Percentiles rank a stretch among this genome's conserved stretches.
These are phyloP conservation scores for Diceros bicornis DNA, from an alignment of 2,797 vertebrate species.

Conservation along the genomic window DNA sequence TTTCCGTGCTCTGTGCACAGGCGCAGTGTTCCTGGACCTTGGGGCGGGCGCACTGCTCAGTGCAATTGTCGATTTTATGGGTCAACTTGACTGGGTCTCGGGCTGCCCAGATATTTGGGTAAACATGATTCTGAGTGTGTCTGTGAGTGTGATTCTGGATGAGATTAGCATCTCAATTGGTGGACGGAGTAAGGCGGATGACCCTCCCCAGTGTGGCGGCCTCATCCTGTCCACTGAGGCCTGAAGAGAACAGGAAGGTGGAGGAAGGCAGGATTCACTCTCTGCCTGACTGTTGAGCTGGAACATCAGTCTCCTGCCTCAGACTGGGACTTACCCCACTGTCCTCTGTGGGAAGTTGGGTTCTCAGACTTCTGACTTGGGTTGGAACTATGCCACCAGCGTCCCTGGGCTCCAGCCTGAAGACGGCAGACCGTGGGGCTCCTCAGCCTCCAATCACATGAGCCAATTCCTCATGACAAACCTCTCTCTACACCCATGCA, in stretches of 20 bases:
- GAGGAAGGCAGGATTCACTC: accelerated
- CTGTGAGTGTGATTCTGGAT: background rate
- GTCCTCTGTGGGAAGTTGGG: background rate
- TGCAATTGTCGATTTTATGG: accelerated
- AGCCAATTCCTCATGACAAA: accelerated
- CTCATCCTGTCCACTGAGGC: background rate
- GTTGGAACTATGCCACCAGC: accelerated
- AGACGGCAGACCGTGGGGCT: accelerated
- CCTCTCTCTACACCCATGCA: background rate
- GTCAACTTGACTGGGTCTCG: accelerated
- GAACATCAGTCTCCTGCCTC: background rate
- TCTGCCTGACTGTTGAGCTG: accelerated
- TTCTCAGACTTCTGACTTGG: background rate
- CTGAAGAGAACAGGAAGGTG: accelerated
- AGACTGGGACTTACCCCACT: accelerated
- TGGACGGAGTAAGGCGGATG: no score
- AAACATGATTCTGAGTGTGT: no score
- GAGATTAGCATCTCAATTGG: accelerated
- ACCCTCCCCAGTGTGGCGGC: no score
- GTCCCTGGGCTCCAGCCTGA: background rate
- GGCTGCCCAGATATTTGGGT: background rate
- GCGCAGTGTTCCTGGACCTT: accelerated
- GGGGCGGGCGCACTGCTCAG: accelerated
- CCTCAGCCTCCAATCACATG: accelerated
- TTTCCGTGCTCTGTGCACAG: accelerated